Evolutionary conservation across 2,797 vertebrate genomes (phyloP).

Genomic region (Petrocephalus sullivani): DNA sequence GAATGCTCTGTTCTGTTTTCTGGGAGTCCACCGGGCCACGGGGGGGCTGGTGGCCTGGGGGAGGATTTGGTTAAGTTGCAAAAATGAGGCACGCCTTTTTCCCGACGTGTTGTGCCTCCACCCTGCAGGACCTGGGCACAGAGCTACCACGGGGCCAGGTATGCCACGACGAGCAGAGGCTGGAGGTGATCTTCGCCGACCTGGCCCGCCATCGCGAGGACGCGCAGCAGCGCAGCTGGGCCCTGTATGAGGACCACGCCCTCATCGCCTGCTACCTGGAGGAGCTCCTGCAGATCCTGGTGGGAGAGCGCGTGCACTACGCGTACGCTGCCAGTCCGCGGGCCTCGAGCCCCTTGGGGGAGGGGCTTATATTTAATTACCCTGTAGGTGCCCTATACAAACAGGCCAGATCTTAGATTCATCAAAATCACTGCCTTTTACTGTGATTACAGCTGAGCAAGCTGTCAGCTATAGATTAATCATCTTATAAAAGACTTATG

Average conservation of each 20-base stretch:
- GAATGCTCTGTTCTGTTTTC: not conserved
- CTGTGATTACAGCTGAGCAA: too few relatives aligned
- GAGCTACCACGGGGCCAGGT: conserved; percentile 87
- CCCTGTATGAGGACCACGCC: conserved; percentile 84
- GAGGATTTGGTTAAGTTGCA: not conserved
- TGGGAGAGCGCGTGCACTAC: conserved; percentile 37
- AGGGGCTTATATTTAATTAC: too few relatives aligned
- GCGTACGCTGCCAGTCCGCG: not conserved
- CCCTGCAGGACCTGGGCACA: conserved; percentile 66
- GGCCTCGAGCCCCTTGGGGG: too few relatives aligned
- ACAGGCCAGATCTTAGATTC: too few relatives aligned
- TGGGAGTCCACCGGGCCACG: not conserved
- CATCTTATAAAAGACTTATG: not conserved
- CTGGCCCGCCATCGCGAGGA: conserved; percentile 84
- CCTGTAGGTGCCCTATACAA: too few relatives aligned
- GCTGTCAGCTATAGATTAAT: not conserved
- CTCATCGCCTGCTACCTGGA: conserved; percentile 94
- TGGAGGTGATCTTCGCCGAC: conserved; percentile 93
- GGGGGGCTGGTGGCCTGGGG: not conserved
- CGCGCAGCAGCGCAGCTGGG: conserved; percentile 97
- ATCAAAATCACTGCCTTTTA: too few relatives aligned
- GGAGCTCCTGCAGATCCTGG: conserved; percentile 93
- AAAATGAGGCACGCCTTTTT: not conserved
- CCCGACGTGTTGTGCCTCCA: too few relatives aligned
- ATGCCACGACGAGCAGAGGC: conserved; percentile 88